Evolutionary conservation across 2,888 invertebrate species (phyloP).

Genomic region (Tridacna gigas): DNA sequence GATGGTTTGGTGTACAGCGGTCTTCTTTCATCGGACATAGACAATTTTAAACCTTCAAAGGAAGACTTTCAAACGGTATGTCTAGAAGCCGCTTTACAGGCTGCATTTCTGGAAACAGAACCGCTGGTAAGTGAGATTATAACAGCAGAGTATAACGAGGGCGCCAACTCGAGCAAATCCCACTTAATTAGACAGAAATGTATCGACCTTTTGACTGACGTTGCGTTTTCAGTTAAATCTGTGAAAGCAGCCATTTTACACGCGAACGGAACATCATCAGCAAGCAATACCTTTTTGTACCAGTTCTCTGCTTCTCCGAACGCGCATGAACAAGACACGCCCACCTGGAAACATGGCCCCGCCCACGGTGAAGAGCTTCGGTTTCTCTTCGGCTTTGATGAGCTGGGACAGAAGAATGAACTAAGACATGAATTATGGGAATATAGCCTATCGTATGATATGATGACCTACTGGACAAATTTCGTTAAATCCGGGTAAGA

Average conservation of each 20-base stretch:
- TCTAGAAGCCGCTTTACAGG: neutral
- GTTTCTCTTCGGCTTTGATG: constrained; percentile 74
- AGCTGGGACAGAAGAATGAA: constrained; percentile 75
- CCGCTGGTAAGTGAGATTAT: neutral
- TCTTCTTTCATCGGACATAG: neutral
- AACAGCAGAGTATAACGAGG: neutral
- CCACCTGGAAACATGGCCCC: constrained; percentile 76
- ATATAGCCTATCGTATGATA: constrained; percentile 91
- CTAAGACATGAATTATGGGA: constrained; percentile 88
- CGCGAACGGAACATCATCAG: neutral
- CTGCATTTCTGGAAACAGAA: neutral
- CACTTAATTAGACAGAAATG: neutral
- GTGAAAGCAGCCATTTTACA: neutral
- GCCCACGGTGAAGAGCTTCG: constrained; percentile 80
- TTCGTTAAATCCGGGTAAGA: constrained; percentile 96
- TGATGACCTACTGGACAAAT: constrained; percentile 97
- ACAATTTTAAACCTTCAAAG: neutral
- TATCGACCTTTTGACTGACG: neutral
- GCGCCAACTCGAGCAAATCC: neutral
- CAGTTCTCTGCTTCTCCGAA: constrained; percentile 55
- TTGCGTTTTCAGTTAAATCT: neutral
- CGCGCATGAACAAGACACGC: constrained; percentile 67
- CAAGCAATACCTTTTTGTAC: constrained; percentile 18
- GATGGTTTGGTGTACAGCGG: neutral
- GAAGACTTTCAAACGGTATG: neutral